Percentiles rank a stretch among this genome's conserved stretches.
These are phyloP conservation scores for Lasioglossum morio DNA, from an alignment of 2,888 invertebrate species.

Conservation along the genomic window DNA sequence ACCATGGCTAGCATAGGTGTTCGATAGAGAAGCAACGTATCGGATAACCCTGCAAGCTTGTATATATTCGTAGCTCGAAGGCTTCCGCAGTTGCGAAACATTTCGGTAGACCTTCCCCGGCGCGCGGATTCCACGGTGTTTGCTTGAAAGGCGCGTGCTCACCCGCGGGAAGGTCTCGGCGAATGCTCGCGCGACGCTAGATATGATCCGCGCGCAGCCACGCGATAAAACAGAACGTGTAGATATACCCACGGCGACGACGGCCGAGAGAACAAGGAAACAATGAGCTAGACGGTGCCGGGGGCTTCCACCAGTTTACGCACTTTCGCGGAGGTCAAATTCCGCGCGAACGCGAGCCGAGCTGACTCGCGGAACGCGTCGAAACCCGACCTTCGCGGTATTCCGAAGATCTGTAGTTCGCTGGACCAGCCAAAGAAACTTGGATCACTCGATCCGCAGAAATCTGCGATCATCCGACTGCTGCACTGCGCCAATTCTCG, in stretches of 20 bases:
- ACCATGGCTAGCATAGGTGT: not conserved
- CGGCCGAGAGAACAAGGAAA: conserved; percentile 53
- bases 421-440: not conserved
- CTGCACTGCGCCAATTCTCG: not conserved
- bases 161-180: conserved; percentile 47
- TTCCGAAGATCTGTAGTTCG: conserved; percentile 67
- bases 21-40: not conserved
- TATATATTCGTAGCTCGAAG: conserved; percentile 26
- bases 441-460: conserved; percentile 44
- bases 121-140: conserved; percentile 41
- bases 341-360: conserved; percentile 62
- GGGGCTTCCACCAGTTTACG: conserved; percentile 67
- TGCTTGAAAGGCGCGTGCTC: conserved; percentile 30
- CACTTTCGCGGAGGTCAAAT: conserved; percentile 76
- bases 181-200: conserved; percentile 48
- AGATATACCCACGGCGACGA: conserved; percentile 21
- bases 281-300: conserved; percentile 52
- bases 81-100: conserved; percentile 57
- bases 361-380: conserved; percentile 17
- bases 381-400: conserved; percentile 69
- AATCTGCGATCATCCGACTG: conserved; percentile 18
- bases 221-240: conserved; percentile 42
- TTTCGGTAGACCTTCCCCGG: conserved; percentile 49
- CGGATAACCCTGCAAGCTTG: conserved; percentile 18
- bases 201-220: conserved; percentile 39